Evolutionary conservation across 2,797 vertebrate genomes (phyloP).

Genomic region (Champsocephalus esox): DNA sequence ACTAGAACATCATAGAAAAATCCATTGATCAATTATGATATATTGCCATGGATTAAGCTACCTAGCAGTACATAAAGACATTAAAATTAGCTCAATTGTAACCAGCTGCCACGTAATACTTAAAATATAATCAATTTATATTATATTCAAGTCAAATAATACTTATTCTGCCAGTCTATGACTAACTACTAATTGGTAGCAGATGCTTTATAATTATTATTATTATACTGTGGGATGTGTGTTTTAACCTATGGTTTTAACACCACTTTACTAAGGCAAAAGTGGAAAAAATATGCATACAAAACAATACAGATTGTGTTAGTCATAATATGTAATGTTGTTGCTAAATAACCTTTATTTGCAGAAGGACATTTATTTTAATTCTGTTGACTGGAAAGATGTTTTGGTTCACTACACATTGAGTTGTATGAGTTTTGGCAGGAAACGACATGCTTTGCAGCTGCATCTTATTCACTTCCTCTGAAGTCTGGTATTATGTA

Average conservation of each 20-base stretch:
- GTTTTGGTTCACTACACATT: background rate
- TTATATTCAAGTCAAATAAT: too few species aligned
- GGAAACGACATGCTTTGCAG: constrained; percentile 7
- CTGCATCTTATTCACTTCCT: constrained; percentile 26
- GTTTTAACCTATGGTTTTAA: background rate
- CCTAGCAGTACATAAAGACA: too few species aligned
- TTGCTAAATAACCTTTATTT: background rate
- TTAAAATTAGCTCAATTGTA: too few species aligned
- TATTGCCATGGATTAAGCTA: too few species aligned
- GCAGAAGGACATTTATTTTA: background rate
- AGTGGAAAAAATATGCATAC: background rate
- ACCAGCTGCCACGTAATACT: too few species aligned
- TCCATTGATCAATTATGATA: too few species aligned
- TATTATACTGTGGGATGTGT: background rate
- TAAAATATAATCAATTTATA: too few species aligned
- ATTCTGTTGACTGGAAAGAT: background rate
- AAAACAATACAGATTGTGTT: background rate
- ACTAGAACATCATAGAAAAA: too few species aligned
- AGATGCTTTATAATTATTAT: background rate
- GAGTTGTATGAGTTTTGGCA: constrained; percentile 25
- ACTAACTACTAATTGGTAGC: background rate
- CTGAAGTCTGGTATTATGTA: background rate
- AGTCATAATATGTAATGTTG: background rate
- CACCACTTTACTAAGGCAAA: background rate
- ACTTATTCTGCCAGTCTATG: too few species aligned